A percentile compares a stretch with the other conserved stretches of the same genome.
These are phyloP conservation scores for Branchinecta sandiegonensis DNA, from an alignment of 2,888 invertebrate species.

Conservation along the genomic window DNA sequence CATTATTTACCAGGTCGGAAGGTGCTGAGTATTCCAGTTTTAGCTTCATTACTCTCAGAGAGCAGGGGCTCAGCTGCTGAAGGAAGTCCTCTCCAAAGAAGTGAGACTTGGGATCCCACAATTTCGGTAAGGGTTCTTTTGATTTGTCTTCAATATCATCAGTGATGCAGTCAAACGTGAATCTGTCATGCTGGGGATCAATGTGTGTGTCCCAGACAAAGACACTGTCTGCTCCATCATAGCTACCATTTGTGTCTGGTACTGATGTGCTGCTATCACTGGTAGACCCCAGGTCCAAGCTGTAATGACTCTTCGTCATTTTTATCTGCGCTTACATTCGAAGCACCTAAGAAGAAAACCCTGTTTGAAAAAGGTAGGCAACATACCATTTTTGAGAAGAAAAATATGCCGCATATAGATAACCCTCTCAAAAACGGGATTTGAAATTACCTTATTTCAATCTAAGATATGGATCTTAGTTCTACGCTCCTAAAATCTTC, in stretches of 20 bases:
- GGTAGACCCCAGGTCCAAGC: too few relatives aligned
- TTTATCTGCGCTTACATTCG: too few relatives aligned
- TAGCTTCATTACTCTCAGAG: neutral
- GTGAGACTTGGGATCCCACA: conserved; percentile 1
- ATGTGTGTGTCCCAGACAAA: conserved; percentile 4
- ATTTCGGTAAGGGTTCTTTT: neutral
- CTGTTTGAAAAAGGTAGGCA: too few relatives aligned
- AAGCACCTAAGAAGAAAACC: too few relatives aligned
- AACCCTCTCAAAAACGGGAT: too few relatives aligned
- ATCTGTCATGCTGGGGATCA: neutral
- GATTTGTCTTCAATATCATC: neutral
- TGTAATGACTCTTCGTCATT: too few relatives aligned
- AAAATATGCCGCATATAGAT: too few relatives aligned
- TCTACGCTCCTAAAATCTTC: too few relatives aligned
- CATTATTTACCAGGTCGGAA: neutral
- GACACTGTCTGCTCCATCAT: conserved; percentile 1
- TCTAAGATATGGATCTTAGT: too few relatives aligned
- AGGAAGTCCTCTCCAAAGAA: neutral
- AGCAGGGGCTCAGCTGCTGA: neutral
- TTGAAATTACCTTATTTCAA: too few relatives aligned
- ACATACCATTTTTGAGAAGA: too few relatives aligned
- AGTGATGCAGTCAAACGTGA: neutral
- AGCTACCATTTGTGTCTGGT: neutral
- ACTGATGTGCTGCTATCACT: neutral
- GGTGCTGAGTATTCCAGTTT: neutral